A percentile compares a stretch with the other conserved stretches of the same genome.
Conservation (phyloP, 1,140 invertebrate genomes). For the Orchesella cincta region DNA sequence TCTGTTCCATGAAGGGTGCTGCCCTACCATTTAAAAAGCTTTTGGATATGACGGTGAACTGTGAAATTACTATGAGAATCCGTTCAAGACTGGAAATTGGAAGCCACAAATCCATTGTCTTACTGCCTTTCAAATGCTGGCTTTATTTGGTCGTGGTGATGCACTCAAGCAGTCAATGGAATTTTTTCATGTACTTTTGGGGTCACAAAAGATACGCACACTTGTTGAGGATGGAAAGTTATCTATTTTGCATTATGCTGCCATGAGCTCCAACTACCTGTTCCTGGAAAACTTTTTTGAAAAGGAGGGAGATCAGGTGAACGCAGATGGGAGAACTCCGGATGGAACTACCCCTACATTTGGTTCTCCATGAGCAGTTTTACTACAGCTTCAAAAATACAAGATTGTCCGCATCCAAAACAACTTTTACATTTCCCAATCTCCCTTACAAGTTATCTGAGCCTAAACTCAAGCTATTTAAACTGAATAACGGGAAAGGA, state of each 20-base stretch:
- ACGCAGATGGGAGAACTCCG: background rate
- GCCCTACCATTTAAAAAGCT: background rate
- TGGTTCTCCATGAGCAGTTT: background rate
- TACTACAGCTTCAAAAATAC: conserved; percentile 1
- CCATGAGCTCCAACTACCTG: background rate
- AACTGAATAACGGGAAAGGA: background rate
- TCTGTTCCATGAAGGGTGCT: background rate
- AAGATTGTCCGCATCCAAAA: background rate
- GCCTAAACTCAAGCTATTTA: background rate
- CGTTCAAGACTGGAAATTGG: background rate
- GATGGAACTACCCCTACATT: background rate
- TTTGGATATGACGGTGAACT: background rate
- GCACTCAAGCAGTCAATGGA: too few relatives aligned
- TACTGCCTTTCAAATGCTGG: background rate
- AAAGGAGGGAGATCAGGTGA: background rate
- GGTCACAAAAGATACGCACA: background rate
- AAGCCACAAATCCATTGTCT: background rate
- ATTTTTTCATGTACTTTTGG: background rate
- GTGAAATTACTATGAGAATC: background rate
- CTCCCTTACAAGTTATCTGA: background rate
- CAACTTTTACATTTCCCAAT: background rate
- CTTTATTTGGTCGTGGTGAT: background rate
- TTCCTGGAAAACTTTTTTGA: too few relatives aligned
- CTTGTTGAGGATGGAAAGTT: background rate
- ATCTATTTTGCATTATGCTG: background rate